Evolutionary conservation across 1,140 invertebrate genomes (phyloP).

Genomic region (Spodoptera frugiperda): DNA sequence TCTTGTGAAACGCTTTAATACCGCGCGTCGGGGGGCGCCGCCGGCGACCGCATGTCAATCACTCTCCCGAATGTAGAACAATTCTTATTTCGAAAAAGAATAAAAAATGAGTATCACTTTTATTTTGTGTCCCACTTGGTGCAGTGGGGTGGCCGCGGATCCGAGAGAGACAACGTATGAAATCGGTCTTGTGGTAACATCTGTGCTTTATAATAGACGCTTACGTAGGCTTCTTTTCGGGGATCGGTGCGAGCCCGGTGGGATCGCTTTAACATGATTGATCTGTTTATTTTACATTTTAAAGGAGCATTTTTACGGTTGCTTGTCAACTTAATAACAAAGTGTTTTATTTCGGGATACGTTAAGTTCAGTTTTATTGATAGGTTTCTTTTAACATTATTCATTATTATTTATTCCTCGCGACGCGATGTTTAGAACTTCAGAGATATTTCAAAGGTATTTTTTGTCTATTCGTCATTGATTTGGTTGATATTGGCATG

Average conservation of each 20-base stretch:
- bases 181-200: constrained; percentile 82
- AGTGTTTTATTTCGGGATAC: constrained; percentile 84
- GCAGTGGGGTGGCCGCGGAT: constrained; percentile 49
- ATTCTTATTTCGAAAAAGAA: constrained; percentile 85
- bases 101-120: constrained; percentile 83
- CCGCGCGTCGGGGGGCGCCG: constrained; percentile 79
- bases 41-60: constrained; percentile 84
- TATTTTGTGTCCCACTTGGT: constrained; percentile 70
- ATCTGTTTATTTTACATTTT: constrained; percentile 87
- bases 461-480: constrained; percentile 30
- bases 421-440: constrained; percentile 43
- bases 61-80: constrained; percentile 83
- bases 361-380: constrained; percentile 85
- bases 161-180: constrained; percentile 66
- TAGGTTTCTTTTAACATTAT: constrained; percentile 83
- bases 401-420: constrained; percentile 58
- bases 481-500: constrained; percentile 39
- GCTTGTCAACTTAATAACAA: constrained; percentile 86
- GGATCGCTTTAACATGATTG: constrained; percentile 86
- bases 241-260: constrained; percentile 81
- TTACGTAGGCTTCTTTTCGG: constrained; percentile 85
- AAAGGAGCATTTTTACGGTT: constrained; percentile 86
- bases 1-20: constrained; percentile 81
- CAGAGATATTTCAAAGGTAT: constrained; percentile 46
- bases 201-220: constrained; percentile 85